Conservation (phyloP, 2,888 invertebrate species). For the Villa cingulata region DNA sequence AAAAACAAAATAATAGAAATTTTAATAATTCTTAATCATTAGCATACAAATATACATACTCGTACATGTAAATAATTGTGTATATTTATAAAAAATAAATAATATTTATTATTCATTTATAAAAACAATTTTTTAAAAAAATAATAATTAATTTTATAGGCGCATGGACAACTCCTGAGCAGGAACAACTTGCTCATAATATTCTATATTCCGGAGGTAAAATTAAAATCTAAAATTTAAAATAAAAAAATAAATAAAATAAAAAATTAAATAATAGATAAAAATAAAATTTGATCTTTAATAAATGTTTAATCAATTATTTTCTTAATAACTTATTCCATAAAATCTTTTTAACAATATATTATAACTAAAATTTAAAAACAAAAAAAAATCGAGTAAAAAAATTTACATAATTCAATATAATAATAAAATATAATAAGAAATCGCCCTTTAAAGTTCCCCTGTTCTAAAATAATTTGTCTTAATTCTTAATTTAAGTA, state of each 20-base stretch:
- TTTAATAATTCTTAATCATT: background rate
- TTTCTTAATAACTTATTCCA: too few relatives aligned
- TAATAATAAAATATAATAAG: too few relatives aligned
- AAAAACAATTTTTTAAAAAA: background rate
- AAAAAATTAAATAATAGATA: conserved; percentile 9
- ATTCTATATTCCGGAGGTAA: conserved; percentile 73
- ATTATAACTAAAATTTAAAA: too few relatives aligned
- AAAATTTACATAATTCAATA: too few relatives aligned
- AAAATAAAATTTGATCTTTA: background rate
- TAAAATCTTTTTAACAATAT: too few relatives aligned
- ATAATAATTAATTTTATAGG: conserved; percentile 37
- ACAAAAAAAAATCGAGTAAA: too few relatives aligned
- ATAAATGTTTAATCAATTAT: too few relatives aligned
- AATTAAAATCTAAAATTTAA: conserved; percentile 12
- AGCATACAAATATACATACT: too few relatives aligned
- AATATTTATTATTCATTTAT: conserved; percentile 1
- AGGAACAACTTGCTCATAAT: conserved; percentile 72
- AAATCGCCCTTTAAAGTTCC: too few relatives aligned
- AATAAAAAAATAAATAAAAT: conserved; percentile 9
- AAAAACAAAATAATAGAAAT: background rate
- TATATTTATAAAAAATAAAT: conserved; percentile 1
- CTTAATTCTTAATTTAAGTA: too few relatives aligned
- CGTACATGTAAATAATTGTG: background rate
- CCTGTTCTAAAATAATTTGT: too few relatives aligned
- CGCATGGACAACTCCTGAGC: conserved; percentile 65